Conservation (phyloP, 2,113 vertebrate genomes). For the Nycticebus coucang region DNA sequence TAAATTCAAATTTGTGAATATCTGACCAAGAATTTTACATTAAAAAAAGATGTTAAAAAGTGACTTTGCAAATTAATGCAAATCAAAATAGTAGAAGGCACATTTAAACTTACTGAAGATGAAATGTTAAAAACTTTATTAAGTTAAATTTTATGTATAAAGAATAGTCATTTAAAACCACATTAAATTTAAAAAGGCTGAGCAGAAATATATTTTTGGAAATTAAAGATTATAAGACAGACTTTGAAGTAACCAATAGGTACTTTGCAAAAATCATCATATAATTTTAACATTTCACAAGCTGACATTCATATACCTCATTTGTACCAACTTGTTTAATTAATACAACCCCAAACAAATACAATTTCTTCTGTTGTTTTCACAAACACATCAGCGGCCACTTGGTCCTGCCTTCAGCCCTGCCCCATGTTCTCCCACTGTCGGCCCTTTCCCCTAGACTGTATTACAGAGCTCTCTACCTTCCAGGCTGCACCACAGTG, state of each 20-base stretch:
- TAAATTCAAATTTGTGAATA: conserved; percentile 8
- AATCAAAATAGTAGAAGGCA: not conserved
- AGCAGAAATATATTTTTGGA: not conserved
- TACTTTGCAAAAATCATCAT: not conserved
- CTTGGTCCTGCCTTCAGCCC: not conserved
- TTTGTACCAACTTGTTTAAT: not conserved
- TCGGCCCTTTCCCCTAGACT: fast-evolving
- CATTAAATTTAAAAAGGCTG: not conserved
- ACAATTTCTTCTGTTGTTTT: not conserved
- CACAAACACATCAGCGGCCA: not conserved
- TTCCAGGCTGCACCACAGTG: fast-evolving
- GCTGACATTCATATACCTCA: not conserved
- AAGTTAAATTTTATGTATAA: not conserved
- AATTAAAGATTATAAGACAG: not conserved
- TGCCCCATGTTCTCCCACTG: fast-evolving
- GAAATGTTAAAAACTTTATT: not conserved
- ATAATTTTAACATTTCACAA: not conserved
- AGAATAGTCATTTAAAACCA: not conserved
- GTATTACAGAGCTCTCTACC: not conserved
- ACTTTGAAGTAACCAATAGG: not conserved
- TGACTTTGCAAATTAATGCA: not conserved
- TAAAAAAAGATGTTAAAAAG: not conserved
- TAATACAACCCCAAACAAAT: not conserved
- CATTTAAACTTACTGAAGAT: not conserved
- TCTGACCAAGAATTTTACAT: not conserved